A percentile compares a stretch with the other conserved stretches of the same genome.
Evolutionary conservation across 1,140 invertebrate species (phyloP).

Genomic region (Cardiocondyla obscurior): DNA sequence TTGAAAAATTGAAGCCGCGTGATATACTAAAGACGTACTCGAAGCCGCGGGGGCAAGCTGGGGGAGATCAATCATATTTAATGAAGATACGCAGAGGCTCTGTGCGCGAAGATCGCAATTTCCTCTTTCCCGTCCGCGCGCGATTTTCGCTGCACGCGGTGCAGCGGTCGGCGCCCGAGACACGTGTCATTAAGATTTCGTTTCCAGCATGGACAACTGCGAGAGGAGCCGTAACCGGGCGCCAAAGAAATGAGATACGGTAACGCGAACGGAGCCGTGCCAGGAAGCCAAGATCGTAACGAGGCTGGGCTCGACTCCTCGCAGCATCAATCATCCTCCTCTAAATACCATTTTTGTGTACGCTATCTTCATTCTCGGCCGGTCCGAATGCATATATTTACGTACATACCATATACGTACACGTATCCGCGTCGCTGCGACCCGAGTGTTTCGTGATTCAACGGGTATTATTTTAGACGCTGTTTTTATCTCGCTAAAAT

Average conservation of each 20-base stretch:
- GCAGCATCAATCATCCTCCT: slow-evolving; percentile 61
- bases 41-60: slow-evolving; percentile 6
- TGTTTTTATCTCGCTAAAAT: no score
- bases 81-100: slow-evolving; percentile 51
- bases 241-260: slow-evolving; percentile 41
- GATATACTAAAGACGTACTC: slow-evolving; percentile 13
- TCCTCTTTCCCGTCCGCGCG: slow-evolving; percentile 4
- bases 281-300: slow-evolving; percentile 55
- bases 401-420: not conserved
- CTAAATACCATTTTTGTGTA: slow-evolving; percentile 64
- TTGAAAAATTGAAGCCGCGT: slow-evolving; percentile 43
- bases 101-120: slow-evolving; percentile 45
- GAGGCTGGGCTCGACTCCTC: slow-evolving; percentile 47
- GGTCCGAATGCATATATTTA: not conserved
- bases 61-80: slow-evolving; percentile 51
- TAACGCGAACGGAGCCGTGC: slow-evolving; percentile 9
- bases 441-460: not conserved
- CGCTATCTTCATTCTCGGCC: slow-evolving; percentile 58
- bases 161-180: slow-evolving; percentile 52
- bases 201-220: slow-evolving; percentile 57
- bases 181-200: slow-evolving; percentile 73
- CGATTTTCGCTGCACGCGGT: slow-evolving; percentile 62
- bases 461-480: no score
- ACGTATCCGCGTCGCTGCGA: not conserved
- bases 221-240: slow-evolving; percentile 44